A percentile compares a stretch with the other conserved stretches of the same genome.
Conservation (phyloP, 2,113 vertebrate genomes). For the Anguilla japonica region DNA sequence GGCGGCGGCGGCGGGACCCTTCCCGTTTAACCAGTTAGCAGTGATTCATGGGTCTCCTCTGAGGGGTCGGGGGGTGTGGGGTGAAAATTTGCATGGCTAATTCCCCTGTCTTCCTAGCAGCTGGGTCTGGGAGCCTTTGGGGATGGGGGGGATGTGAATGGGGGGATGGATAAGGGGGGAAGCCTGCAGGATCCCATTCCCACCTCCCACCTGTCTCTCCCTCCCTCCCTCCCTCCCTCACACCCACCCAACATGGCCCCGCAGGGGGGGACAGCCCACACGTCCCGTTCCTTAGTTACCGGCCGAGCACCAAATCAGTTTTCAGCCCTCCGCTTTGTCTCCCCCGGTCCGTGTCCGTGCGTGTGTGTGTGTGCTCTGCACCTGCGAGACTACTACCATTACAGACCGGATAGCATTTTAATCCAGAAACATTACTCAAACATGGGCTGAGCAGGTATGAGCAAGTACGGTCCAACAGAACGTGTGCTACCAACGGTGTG, state of each 20-base stretch:
- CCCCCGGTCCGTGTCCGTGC: neutral
- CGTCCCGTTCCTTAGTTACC: neutral
- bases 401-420: neutral
- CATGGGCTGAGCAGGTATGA: neutral
- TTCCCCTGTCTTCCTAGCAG: neutral
- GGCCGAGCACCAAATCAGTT: neutral
- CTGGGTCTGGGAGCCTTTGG: neutral
- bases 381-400: neutral
- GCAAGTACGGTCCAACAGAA: neutral
- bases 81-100: neutral
- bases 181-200: neutral
- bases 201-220: neutral
- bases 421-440: neutral
- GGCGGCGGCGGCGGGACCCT: neutral
- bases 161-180: neutral
- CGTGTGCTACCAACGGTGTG: neutral
- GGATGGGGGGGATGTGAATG: neutral
- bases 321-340: neutral
- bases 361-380: neutral
- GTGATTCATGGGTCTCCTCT: constrained; percentile 2
- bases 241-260: too few species aligned
- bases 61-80: neutral
- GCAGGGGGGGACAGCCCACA: neutral
- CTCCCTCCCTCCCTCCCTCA: too few species aligned
- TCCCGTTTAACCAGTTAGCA: constrained; percentile 8